Conservation (phyloP, 2,888 invertebrate species). For the Diaprepes abbreviatus region DNA sequence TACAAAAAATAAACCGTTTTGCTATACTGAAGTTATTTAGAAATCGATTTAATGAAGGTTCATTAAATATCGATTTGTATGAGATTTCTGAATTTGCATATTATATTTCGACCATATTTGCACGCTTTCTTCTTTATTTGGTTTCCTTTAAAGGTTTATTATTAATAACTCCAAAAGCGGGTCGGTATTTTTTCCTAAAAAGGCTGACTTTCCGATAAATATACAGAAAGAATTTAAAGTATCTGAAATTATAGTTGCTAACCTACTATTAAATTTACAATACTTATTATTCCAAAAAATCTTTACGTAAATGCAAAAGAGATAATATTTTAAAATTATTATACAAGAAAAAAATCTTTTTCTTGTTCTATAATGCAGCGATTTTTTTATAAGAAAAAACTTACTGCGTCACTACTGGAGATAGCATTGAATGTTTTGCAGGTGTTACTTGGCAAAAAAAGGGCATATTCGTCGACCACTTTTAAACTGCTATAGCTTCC, state of each 20-base stretch:
- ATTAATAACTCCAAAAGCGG: not conserved
- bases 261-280: not conserved
- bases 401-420: too few species aligned
- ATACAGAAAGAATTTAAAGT: constrained; percentile 6
- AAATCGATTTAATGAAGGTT: constrained; percentile 36
- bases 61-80: constrained; percentile 34
- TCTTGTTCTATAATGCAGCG: too few species aligned
- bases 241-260: not conserved
- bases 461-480: too few species aligned
- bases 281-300: constrained; percentile 10
- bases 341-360: not conserved
- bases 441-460: too few species aligned
- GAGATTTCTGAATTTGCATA: constrained; percentile 30
- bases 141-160: constrained; percentile 19
- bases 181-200: constrained; percentile 16
- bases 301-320: not conserved
- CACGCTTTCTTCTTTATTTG: constrained; percentile 34
- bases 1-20: constrained; percentile 17
- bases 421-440: too few species aligned
- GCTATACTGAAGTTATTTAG: constrained; percentile 30
- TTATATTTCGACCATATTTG: constrained; percentile 22
- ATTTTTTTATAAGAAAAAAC: too few species aligned
- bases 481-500: too few species aligned
- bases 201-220: constrained; percentile 6
- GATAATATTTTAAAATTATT: not conserved